Conservation (phyloP, 2,888 invertebrate species). For the Formica aserva region DNA sequence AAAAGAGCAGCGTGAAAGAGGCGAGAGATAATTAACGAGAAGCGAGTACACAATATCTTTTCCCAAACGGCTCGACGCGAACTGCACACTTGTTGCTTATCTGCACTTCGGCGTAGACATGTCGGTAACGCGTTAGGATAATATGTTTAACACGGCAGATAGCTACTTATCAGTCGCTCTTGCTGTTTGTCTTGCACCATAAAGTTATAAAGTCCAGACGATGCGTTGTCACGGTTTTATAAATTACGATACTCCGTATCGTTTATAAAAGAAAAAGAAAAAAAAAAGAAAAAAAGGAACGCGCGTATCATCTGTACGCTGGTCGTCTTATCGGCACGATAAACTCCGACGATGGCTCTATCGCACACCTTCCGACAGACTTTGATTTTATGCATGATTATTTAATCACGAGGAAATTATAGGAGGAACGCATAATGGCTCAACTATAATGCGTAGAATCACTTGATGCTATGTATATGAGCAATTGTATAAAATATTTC, state of each 20-base stretch:
- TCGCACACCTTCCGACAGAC: constrained; percentile 51
- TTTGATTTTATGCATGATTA: constrained; percentile 42
- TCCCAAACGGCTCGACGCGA: constrained; percentile 75
- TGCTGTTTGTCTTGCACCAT: constrained; percentile 82
- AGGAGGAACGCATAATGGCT: constrained; percentile 38
- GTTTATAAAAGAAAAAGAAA: constrained; percentile 73
- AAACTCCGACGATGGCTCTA: constrained; percentile 71
- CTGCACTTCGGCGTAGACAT: constrained; percentile 80
- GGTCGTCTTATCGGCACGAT: constrained; percentile 70
- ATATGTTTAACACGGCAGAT: constrained; percentile 83
- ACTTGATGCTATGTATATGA: not conserved
- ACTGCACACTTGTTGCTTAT: constrained; percentile 83
- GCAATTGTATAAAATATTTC: not conserved
- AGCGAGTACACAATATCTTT: constrained; percentile 76
- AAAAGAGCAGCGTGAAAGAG: constrained; percentile 61
- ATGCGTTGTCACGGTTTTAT: constrained; percentile 79
- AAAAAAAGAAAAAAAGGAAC: not conserved
- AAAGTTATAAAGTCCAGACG: constrained; percentile 84
- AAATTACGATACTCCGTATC: constrained; percentile 79
- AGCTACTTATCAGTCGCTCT: constrained; percentile 84
- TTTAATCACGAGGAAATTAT: constrained; percentile 51
- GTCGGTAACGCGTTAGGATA: constrained; percentile 82
- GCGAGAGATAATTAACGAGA: constrained; percentile 72
- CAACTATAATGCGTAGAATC: constrained; percentile 20
- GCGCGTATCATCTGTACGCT: constrained; percentile 72